Evolutionary conservation across 2,113 vertebrate species (phyloP).

Genomic region (Petroica traversi): DNA sequence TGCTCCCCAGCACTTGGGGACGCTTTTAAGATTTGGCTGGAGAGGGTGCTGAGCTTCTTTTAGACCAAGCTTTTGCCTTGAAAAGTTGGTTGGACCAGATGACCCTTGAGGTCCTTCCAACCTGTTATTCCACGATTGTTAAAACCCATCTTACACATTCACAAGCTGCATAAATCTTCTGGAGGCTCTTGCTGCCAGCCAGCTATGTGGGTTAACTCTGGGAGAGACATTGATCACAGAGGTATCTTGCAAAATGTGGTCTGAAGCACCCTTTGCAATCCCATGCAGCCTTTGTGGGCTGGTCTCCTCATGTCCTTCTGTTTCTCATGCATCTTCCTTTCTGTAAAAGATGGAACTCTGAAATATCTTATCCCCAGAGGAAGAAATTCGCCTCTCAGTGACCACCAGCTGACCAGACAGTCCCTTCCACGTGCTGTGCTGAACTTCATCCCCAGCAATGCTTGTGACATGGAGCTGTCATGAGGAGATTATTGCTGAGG

Average conservation of each 20-base stretch:
- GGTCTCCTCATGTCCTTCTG: neutral
- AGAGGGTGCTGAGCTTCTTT: neutral
- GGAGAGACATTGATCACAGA: neutral
- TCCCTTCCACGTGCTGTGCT: rapidly evolving
- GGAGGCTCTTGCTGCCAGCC: neutral
- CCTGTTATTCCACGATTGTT: neutral
- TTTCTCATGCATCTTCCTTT: neutral
- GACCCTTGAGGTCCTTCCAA: rapidly evolving
- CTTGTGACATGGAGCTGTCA: neutral
- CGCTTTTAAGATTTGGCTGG: neutral
- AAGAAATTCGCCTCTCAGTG: neutral
- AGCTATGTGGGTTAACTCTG: neutral
- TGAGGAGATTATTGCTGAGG: neutral
- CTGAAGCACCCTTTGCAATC: neutral
- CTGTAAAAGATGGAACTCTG: neutral
- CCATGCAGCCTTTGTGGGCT: neutral
- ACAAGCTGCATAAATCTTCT: neutral
- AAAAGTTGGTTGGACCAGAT: neutral
- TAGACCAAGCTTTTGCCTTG: neutral
- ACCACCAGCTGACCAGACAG: neutral
- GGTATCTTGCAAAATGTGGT: neutral
- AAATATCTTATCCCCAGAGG: neutral
- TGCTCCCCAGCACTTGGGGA: neutral
- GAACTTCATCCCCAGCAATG: neutral
- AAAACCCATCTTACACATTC: neutral